Base-by-base conservation (phyloP, 1,140 invertebrate genomes). In the Agrypnia vestita region DNA sequence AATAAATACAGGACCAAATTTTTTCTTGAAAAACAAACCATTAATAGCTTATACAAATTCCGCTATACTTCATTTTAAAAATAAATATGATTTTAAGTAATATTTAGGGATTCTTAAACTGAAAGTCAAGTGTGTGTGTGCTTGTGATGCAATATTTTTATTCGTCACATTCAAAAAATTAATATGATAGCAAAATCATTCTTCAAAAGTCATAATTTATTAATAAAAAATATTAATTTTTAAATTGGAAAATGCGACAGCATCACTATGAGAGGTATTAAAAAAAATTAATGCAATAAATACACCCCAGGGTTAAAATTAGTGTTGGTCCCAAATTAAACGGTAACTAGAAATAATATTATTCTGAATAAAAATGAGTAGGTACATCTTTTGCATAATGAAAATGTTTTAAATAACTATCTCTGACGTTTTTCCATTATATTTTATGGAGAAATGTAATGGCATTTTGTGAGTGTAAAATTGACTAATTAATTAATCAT, bases 381-480 rank as follows among this genome's bases (percentile, higher is more conserved):
- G 1, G 25, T 35, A 35, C 6, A 35, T 35, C 25, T 35, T 35
- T 6, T 6, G 6, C 25, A 6, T 1, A 6, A 35, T 6, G 25
- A 35, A 35, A 35, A 35, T 35, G 25, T 35, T 35, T 35, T 35
- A 74, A 74, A 56, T 56, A 74, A 56, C 25, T 59, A 74, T 56
- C 55, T 56, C 56, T 15, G n/a, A 56, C 17, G 25, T 56, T 55
- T 44, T 56, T 44, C 72, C 51, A 44, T 43, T 46, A 3, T 61
- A 74, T n/a, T 74, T 56, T 56, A 59, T 56, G 51, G 72, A 15
- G 35, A 74, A 44, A 15, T 69, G 12, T 19, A 74, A 74, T 74
- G 71, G 71, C 71, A 74, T 74, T 74, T 74, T 51, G 25, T 21
- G 53, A 74, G 71, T 56, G 53, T 74, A 74, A 74, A 74, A 74